Percentiles rank a stretch among this genome's conserved stretches.
These are phyloP conservation scores for Isaurus tuberculatus DNA, from an alignment of 92 coral and sea anemone species.

Conservation along the genomic window DNA sequence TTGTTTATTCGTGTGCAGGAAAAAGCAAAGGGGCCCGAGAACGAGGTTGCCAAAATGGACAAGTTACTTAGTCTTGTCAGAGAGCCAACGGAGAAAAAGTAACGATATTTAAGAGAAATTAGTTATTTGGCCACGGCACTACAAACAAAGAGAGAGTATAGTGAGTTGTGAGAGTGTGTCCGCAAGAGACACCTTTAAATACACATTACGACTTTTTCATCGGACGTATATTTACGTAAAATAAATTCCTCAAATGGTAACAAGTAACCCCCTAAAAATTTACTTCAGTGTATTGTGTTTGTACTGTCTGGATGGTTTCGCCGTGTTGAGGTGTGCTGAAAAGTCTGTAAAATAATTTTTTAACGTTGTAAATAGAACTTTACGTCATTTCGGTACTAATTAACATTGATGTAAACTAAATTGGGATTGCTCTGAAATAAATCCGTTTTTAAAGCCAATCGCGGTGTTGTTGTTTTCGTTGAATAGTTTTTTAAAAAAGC, in stretches of 20 bases:
- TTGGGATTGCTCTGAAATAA: background rate
- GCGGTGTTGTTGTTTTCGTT: background rate
- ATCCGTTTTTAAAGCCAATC: background rate
- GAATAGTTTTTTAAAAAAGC: too few species aligned
- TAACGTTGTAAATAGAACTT: background rate
- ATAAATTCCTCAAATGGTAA: background rate
- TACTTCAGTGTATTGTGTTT: background rate
- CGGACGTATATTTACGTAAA: background rate
- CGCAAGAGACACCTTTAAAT: background rate
- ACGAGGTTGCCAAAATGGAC: constrained; percentile 97
- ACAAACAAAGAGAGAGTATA: background rate
- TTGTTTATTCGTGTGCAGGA: constrained; percentile 63
- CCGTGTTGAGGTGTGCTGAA: background rate
- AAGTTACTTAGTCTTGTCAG: constrained; percentile 91
- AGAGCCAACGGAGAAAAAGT: constrained; percentile 89
- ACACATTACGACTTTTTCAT: background rate
- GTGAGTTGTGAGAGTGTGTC: background rate
- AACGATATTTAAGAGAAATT: background rate
- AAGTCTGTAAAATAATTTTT: background rate
- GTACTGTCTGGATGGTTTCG: background rate
- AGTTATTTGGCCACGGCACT: background rate
- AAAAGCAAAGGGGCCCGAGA: constrained; percentile 98
- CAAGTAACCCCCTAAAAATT: background rate
- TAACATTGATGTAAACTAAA: background rate
- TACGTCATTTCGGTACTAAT: background rate